Base-by-base conservation (phyloP, 2,797 vertebrate species). In the Capromys pilorides region DNA sequence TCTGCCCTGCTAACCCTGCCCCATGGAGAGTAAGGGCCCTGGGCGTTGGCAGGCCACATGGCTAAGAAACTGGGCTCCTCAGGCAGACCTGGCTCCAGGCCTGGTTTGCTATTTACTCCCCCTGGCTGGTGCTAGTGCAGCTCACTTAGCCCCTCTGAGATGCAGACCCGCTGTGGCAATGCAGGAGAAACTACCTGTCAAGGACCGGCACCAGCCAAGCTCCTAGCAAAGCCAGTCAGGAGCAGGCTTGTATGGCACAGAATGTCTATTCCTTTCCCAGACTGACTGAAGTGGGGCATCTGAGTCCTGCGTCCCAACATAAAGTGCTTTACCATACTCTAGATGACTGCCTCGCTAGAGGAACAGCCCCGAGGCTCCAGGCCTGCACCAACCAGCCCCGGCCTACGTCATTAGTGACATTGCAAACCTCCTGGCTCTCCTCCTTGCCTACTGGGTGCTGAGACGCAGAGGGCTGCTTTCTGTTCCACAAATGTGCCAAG, bases 401-500 rank as follows among this genome's bases (percentile, higher is more conserved):
- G 26, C 45, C 24, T 16, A 13, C 57, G 36, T 54, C 57, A 4
- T 51, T 49, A 28, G 9, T 78, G 22, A 31, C 19, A 33, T 49
- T 21, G 4, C 3, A 96, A 80, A 36, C 12, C 24, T 12, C 18
- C 45, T n/a, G 33, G 3, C 19, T 21, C 18, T 36, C 9, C n/a
- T 67, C 51, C 18, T 51, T 36, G 4, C 5, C 26, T 13, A 18
- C 61, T 62, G 18, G 12, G 5, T 1, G 12, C 61, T 75, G 69
- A 86, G 79, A 88, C 6, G 31, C 49, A 21, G 36, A 2, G 12
- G 1, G 0, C 79, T 41, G 41, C 84, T 94, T 96, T 97, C 89
- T 87, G 77, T 97, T 97, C 94, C 84, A 80, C 84, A 91, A 4
- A 80, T 41, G 26, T 69, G 86, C 69, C 31, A 3, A 66, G 45